Base-by-base conservation (phyloP, 2,113 vertebrate species). In the Pleuronectes platessa region DNA sequence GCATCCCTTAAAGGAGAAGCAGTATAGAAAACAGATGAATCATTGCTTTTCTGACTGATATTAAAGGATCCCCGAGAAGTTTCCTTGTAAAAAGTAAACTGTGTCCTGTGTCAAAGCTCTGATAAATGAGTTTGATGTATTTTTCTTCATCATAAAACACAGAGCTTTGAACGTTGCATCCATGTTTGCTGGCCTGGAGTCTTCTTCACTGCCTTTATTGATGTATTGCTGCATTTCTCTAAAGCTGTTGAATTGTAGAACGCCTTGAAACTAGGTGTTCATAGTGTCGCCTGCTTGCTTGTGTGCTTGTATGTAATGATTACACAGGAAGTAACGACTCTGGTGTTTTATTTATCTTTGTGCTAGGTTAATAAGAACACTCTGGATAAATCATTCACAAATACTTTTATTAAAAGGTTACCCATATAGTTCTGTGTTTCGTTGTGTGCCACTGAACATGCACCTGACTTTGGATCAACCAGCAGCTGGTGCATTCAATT, bases 391-490 rank as follows among this genome's bases (percentile, higher is more conserved):
- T 40, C 18, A 66, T 61, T 0, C 47, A 61, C 21, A 62, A 51
- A 68, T 21, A 13, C 51, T 68, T 76, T 82, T 82, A 82, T 68
- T 82, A 59, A 23, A 49, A 49, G 13, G 17, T 42, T 42, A 12
- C 18, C 10, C 35, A n/a, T 68, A 10, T 58, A 35, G 55, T 58
- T 27, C 1, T 23, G 15, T 47, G 6, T 40, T 4, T 49, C 62
- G 53, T 7, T 42, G 13, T 59, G 20, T 49, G 24, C 24, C 26
- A 21, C 24, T 64, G 47, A 49, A 51, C 23, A 51, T 42, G 10
- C 55, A 53, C 61, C 21, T n/a, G 66, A n/a, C 21, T 54, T 70
- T 42, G 14, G 40, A 73, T 74, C 31, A 80, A 26, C 61, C 10
- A 61, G 78, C 12, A 66, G 12, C 10, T 26, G 45, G 20, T 60